A percentile compares a stretch with the other conserved stretches of the same genome.
Evolutionary conservation across 2,797 vertebrate genomes (phyloP).

Genomic region (Xenopus petersii): DNA sequence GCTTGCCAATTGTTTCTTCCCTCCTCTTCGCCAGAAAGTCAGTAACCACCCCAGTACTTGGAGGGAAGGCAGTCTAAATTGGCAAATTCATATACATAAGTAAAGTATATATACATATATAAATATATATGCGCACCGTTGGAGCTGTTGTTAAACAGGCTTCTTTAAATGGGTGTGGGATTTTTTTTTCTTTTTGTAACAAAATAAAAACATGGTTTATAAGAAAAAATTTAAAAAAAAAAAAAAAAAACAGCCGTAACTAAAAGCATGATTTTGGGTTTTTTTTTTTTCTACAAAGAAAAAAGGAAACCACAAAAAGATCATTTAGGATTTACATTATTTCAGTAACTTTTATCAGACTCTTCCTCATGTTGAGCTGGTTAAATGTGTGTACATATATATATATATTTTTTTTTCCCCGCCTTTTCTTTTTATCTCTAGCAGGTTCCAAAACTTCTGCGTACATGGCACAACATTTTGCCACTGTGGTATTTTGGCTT

Average conservation of each 20-base stretch:
- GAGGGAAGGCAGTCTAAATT: background rate
- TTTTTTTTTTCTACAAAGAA: slow-evolving; percentile 42
- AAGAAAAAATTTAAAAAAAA: slow-evolving; percentile 33
- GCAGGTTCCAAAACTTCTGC: too few species aligned
- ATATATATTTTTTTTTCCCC: too few species aligned
- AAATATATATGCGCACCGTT: slow-evolving; percentile 38
- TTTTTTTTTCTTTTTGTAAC: slow-evolving; percentile 37
- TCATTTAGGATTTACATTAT: too few species aligned
- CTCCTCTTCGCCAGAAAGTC: slow-evolving; percentile 21
- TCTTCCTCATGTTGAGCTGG: too few species aligned
- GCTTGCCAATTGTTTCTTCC: background rate
- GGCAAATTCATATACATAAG: slow-evolving; percentile 36
- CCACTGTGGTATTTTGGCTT: too few species aligned
- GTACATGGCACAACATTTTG: too few species aligned
- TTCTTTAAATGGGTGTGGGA: slow-evolving; percentile 14
- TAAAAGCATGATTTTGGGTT: slow-evolving; percentile 40
- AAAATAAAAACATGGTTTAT: slow-evolving; percentile 34
- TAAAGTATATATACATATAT: slow-evolving; percentile 43
- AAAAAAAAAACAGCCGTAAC: slow-evolving; percentile 40
- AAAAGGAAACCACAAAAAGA: slow-evolving; percentile 12
- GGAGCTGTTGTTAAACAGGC: slow-evolving; percentile 21
- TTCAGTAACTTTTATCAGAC: too few species aligned
- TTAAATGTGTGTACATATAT: too few species aligned
- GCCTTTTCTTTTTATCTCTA: too few species aligned
- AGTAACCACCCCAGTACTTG: background rate